Percentiles rank a stretch among this genome's conserved stretches.
These are phyloP conservation scores for Ptycholaimellus sp. DNA, from an alignment of 2,888 invertebrate species.

Conservation along the genomic window DNA sequence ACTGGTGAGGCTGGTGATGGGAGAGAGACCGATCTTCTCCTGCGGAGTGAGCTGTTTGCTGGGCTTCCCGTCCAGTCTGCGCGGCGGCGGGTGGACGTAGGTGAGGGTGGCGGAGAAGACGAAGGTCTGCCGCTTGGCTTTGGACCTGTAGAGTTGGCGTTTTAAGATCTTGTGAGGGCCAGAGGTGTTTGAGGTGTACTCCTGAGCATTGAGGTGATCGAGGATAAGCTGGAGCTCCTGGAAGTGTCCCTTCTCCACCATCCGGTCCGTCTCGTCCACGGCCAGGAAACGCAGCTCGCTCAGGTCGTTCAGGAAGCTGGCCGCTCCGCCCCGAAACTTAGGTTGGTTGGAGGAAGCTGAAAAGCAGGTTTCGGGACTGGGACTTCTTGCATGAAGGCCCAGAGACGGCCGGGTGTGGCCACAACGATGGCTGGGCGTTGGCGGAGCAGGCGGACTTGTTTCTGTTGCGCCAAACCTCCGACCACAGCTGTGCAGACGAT, in stretches of 20 bases:
- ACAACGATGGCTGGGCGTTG: slow-evolving; percentile 68
- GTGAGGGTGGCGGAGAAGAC: slow-evolving; percentile 92
- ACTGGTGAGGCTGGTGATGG: not conserved
- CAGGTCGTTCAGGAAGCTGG: slow-evolving; percentile 22
- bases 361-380: too few relatives aligned
- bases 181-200: too few relatives aligned
- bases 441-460: slow-evolving; percentile 56
- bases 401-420: slow-evolving; percentile 83
- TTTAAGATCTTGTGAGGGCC: not conserved
- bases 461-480: slow-evolving; percentile 76
- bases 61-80: slow-evolving; percentile 29
- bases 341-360: too few relatives aligned
- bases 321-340: slow-evolving; percentile 11
- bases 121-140: slow-evolving; percentile 52
- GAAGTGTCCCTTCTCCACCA: slow-evolving; percentile 88
- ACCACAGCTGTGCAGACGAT: slow-evolving; percentile 45
- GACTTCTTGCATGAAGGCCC: slow-evolving; percentile 61
- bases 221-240: slow-evolving; percentile 60
- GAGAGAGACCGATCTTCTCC: slow-evolving; percentile 28
- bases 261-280: slow-evolving; percentile 92
- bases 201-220: slow-evolving; percentile 43
- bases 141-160: slow-evolving; percentile 14
- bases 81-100: slow-evolving; percentile 54
- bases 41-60: slow-evolving; percentile 21
- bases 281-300: slow-evolving; percentile 42